Conservation (phyloP, 2,888 invertebrate genomes). For the Watsonalla cultraria region DNA sequence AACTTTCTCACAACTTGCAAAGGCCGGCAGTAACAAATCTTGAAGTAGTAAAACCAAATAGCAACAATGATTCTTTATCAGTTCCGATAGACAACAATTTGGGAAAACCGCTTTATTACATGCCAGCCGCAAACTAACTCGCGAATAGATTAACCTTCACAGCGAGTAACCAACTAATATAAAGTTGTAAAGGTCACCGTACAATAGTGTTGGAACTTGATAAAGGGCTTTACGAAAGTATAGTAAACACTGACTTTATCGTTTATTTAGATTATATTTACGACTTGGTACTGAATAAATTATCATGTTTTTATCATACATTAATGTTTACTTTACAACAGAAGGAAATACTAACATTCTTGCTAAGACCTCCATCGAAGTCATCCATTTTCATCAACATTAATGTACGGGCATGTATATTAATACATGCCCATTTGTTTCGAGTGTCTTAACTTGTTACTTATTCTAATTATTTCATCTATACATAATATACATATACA, state of each 20-base stretch:
- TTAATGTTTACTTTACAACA: too few relatives aligned
- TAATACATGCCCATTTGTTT: too few relatives aligned
- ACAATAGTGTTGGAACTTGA: not conserved
- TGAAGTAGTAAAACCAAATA: not conserved
- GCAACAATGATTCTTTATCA: not conserved
- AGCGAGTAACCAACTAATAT: not conserved
- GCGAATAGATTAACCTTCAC: conserved; percentile 2
- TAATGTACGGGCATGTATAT: too few relatives aligned
- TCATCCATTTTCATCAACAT: too few relatives aligned
- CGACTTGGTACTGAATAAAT: not conserved
- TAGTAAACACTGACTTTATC: not conserved
- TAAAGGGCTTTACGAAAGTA: not conserved
- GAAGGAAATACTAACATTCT: too few relatives aligned
- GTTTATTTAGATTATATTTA: not conserved
- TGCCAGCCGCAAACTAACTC: conserved; percentile 1
- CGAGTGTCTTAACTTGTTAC: too few relatives aligned
- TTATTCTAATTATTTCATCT: too few relatives aligned
- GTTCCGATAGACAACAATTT: conserved; percentile 1
- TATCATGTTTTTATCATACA: too few relatives aligned
- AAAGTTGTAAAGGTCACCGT: conserved; percentile 4
- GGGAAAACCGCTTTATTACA: not conserved
- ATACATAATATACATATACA: too few relatives aligned
- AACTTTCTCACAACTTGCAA: not conserved
- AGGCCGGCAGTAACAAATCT: not conserved
- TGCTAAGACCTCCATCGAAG: too few relatives aligned